Conservation (phyloP, 2,113 vertebrate species). For the Nothoprocta pentlandii region DNA sequence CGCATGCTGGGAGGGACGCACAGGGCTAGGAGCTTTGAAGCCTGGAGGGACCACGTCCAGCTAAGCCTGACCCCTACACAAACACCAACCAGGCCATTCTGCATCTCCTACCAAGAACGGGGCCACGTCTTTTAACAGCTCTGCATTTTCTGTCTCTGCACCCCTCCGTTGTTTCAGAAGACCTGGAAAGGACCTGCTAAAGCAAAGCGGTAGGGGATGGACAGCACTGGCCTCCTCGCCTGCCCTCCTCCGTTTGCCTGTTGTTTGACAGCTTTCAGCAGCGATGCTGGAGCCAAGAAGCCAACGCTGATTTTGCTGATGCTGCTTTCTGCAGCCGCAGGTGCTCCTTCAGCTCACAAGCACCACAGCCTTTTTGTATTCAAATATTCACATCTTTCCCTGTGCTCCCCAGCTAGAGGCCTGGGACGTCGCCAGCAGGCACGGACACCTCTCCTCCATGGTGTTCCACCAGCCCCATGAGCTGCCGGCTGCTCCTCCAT, state of each 20-base stretch:
- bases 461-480: background rate
- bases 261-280: background rate
- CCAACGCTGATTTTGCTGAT: too few relatives aligned
- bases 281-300: fast-evolving
- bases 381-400: background rate
- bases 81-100: background rate
- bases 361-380: background rate
- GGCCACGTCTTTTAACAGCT: background rate
- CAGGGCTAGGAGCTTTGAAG: background rate
- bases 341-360: background rate
- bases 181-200: fast-evolving
- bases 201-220: background rate
- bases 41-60: constrained; percentile 42
- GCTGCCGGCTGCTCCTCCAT: fast-evolving
- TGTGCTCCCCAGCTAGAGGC: background rate
- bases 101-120: background rate
- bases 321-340: background rate
- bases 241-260: background rate
- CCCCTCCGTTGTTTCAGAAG: background rate
- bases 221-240: background rate
- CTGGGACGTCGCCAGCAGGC: fast-evolving
- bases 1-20: constrained; percentile 15
- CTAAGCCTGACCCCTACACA: background rate
- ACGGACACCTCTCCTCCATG: background rate
- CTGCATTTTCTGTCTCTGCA: background rate